Percentiles rank a stretch among this genome's conserved stretches.
Conservation (phyloP, 2,113 vertebrate genomes). For the Pteronura brasiliensis region DNA sequence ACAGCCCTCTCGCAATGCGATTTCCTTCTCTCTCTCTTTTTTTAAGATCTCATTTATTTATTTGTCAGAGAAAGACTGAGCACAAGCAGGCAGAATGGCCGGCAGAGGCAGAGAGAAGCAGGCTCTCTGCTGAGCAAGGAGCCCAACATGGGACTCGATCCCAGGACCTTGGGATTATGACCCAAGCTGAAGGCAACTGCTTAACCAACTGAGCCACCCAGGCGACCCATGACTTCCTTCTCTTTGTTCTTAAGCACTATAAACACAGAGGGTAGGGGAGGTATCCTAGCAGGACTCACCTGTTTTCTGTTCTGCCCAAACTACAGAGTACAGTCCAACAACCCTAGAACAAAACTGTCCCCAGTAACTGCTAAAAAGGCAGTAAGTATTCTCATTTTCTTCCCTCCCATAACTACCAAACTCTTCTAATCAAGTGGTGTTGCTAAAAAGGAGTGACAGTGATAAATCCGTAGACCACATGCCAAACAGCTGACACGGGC, state of each 20-base stretch:
- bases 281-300: background rate
- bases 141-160: too few species aligned
- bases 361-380: background rate
- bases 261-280: constrained; percentile 20
- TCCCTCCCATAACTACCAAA: background rate
- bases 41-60: too few species aligned
- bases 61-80: too few species aligned
- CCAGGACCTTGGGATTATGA: too few species aligned
- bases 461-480: background rate
- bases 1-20: background rate
- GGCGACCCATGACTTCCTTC: too few species aligned
- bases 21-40: background rate
- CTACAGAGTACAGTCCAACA: background rate
- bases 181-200: too few species aligned
- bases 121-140: too few species aligned
- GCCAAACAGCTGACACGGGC: background rate
- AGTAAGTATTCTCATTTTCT: background rate
- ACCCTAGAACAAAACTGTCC: background rate
- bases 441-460: background rate
- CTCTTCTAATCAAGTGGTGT: background rate
- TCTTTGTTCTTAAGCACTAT: background rate
- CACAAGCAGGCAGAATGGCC: too few species aligned
- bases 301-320: constrained; percentile 40
- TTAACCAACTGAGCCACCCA: too few species aligned
- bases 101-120: too few species aligned